Evolutionary conservation across 2,113 vertebrate species (phyloP).

Genomic region (Siniperca knerii): DNA sequence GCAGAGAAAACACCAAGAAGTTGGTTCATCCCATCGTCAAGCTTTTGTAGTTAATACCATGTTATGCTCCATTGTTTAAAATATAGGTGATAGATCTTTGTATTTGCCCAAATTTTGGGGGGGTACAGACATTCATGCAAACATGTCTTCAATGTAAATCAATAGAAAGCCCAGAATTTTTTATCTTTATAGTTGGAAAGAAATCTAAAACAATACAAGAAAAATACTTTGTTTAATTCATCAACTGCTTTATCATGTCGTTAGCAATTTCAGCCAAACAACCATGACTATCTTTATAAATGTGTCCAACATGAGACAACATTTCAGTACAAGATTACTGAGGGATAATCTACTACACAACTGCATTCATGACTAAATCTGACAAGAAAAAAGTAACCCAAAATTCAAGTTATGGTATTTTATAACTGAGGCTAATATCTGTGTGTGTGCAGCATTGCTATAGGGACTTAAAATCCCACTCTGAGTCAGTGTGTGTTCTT

Average conservation of each 20-base stretch:
- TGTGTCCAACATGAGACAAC: neutral
- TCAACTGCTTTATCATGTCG: neutral
- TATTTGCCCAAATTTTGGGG: neutral
- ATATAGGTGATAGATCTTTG: neutral
- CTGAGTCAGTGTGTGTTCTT: neutral
- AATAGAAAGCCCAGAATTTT: too few species aligned
- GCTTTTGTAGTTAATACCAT: neutral
- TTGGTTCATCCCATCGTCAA: neutral
- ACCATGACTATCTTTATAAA: neutral
- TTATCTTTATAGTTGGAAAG: neutral
- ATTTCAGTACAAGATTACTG: neutral
- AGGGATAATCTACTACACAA: neutral
- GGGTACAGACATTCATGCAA: neutral
- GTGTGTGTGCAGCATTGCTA: neutral
- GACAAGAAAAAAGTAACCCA: neutral
- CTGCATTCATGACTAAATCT: neutral
- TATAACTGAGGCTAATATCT: neutral
- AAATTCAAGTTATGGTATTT: neutral
- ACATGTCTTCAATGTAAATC: neutral
- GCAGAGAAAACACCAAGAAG: constrained; percentile 1
- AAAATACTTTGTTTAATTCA: neutral
- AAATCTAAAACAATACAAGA: neutral
- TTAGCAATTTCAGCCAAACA: neutral
- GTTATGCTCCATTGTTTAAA: neutral
- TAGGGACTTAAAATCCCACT: neutral